Evolutionary conservation across 2,797 vertebrate genomes (phyloP).

Genomic region (Enteromius viviparus): DNA sequence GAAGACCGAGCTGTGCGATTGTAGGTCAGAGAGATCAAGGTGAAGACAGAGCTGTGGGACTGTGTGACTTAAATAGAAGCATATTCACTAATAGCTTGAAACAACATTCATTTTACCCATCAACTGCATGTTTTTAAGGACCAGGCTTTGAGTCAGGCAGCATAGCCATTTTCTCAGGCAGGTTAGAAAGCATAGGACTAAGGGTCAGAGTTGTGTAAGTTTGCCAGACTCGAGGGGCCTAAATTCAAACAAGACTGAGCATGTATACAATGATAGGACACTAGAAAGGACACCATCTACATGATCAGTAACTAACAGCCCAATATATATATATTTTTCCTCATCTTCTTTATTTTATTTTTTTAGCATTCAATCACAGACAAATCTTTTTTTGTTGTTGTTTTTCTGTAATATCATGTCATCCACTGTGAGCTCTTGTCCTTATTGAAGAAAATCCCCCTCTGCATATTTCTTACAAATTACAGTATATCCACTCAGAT

Average conservation of each 20-base stretch:
- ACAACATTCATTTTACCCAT: slow-evolving; percentile 70
- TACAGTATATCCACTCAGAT: slow-evolving; percentile 74
- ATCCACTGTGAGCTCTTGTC: slow-evolving; percentile 56
- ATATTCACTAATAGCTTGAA: slow-evolving; percentile 75
- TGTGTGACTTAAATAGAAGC: slow-evolving; percentile 76
- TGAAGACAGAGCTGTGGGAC: slow-evolving; percentile 76
- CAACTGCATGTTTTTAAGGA: slow-evolving; percentile 73
- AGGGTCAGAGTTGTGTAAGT: slow-evolving; percentile 17
- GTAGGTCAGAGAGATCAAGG: slow-evolving; percentile 78
- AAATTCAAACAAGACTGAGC: slow-evolving; percentile 28
- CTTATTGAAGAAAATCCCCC: slow-evolving; percentile 68
- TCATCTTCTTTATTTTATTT: not conserved
- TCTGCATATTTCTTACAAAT: slow-evolving; percentile 74
- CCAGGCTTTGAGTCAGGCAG: slow-evolving; percentile 30
- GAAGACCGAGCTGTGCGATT: slow-evolving; percentile 71
- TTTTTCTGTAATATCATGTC: slow-evolving; percentile 45
- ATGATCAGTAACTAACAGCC: not conserved
- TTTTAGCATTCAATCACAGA: slow-evolving; percentile 8
- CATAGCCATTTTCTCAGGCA: slow-evolving; percentile 32
- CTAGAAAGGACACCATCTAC: slow-evolving; percentile 6
- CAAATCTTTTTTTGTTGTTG: slow-evolving; percentile 48
- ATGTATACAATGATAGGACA: not conserved
- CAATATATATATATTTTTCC: not conserved
- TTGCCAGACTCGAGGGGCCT: slow-evolving; percentile 42
- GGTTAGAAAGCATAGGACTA: slow-evolving; percentile 1